phyloP scores from a whole-genome alignment of 2,113 vertebrate species.

The Oophaga pumilio region DNA sequence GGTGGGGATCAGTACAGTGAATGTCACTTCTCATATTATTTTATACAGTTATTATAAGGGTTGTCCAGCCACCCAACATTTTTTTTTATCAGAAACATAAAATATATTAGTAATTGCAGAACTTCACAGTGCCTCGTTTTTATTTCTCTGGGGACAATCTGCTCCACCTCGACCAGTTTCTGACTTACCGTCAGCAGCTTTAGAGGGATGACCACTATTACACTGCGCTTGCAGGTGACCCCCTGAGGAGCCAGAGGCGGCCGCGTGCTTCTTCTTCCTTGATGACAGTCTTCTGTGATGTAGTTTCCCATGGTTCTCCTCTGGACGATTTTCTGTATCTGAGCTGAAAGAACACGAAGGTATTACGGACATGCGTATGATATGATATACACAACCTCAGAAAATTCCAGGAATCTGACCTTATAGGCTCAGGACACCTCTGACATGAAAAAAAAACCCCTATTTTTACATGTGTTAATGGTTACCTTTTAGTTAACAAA shows the following conservation, averaged over 20 bases:
- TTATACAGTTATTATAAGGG: too few relatives aligned
- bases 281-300: background rate
- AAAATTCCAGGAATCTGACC: background rate
- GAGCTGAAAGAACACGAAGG: slow-evolving; percentile 12
- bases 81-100: too few relatives aligned
- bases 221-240: background rate
- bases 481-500: too few relatives aligned
- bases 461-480: too few relatives aligned
- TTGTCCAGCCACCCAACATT: too few relatives aligned
- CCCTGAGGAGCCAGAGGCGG: background rate
- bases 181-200: slow-evolving; percentile 9
- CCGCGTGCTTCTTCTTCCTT: accelerated
- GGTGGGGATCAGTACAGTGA: too few relatives aligned
- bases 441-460: too few relatives aligned
- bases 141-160: too few relatives aligned
- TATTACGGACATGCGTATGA: background rate
- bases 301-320: background rate
- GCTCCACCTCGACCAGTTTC: background rate
- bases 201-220: background rate
- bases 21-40: too few relatives aligned
- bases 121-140: too few relatives aligned
- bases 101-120: too few relatives aligned
- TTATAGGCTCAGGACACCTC: too few relatives aligned
- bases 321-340: background rate
- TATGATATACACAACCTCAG: background rate